Percentiles rank a stretch among this genome's conserved stretches.
Evolutionary conservation across 2,888 invertebrate genomes (phyloP).

Genomic region (Orthosia incerta): DNA sequence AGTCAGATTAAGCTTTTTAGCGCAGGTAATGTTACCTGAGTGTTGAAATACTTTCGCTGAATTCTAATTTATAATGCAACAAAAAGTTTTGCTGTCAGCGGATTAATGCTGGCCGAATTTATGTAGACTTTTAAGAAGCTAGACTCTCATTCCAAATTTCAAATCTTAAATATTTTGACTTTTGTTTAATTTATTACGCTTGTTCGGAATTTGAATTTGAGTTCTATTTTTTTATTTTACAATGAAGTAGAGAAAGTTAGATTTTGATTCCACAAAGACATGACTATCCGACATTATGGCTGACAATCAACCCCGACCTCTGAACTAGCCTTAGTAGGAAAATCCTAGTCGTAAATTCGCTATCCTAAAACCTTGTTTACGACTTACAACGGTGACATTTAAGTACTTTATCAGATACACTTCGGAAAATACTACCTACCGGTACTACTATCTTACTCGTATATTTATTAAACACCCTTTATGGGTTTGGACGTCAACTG

Average conservation of each 20-base stretch:
- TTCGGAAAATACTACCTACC: conserved; percentile 47
- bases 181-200: conserved; percentile 14
- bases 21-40: conserved; percentile 59
- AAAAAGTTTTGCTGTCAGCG: conserved; percentile 35
- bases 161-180: neutral
- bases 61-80: conserved; percentile 37
- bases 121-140: neutral
- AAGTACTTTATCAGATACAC: conserved; percentile 47
- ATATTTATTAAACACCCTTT: conserved; percentile 38
- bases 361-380: conserved; percentile 52
- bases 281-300: neutral
- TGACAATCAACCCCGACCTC: conserved; percentile 33
- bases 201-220: conserved; percentile 15
- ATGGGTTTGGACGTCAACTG: conserved; percentile 16
- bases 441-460: conserved; percentile 19
- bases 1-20: conserved; percentile 57
- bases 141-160: conserved; percentile 5
- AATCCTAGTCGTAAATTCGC: conserved; percentile 41
- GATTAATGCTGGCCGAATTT: conserved; percentile 37
- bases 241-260: conserved; percentile 3
- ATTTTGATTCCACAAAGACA: neutral
- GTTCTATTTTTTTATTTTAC: neutral
- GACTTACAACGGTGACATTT: conserved; percentile 38
- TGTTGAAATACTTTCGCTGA: conserved; percentile 47
- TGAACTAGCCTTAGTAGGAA: conserved; percentile 26